phyloP scores from a whole-genome alignment of 2,797 vertebrate genomes.

The Falco berigora region DNA sequence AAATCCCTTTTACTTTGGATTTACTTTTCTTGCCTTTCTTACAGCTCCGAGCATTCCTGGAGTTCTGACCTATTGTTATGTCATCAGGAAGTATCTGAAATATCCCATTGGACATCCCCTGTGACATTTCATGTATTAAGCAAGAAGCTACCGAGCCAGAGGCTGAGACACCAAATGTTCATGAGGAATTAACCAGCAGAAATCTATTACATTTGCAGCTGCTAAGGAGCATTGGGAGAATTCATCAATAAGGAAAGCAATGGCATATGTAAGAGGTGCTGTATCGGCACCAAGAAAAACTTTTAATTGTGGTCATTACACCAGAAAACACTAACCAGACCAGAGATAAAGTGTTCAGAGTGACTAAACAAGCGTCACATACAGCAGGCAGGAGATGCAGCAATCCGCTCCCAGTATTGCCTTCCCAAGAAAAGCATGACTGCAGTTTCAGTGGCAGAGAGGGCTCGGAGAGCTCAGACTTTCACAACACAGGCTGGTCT shows the following conservation, averaged over 20 bases:
- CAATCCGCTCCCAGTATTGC: neutral
- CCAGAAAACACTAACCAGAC: neutral
- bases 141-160: neutral
- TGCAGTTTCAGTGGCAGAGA: neutral
- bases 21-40: neutral
- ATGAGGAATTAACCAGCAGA: neutral
- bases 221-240: neutral
- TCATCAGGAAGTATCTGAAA: conserved; percentile 4
- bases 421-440: neutral
- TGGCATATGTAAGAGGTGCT: neutral
- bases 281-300: conserved; percentile 3
- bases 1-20: neutral
- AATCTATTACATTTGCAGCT: neutral
- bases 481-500: fast-evolving
- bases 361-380: neutral
- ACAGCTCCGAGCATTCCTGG: neutral
- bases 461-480: neutral
- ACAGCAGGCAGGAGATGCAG: neutral
- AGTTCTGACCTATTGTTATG: neutral
- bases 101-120: neutral
- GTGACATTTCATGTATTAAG: neutral
- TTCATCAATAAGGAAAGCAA: neutral
- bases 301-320: neutral
- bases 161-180: neutral
- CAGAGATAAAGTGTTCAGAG: neutral